phyloP scores from a whole-genome alignment of 2,113 vertebrate species.

The Kobus ellipsiprymnus region DNA sequence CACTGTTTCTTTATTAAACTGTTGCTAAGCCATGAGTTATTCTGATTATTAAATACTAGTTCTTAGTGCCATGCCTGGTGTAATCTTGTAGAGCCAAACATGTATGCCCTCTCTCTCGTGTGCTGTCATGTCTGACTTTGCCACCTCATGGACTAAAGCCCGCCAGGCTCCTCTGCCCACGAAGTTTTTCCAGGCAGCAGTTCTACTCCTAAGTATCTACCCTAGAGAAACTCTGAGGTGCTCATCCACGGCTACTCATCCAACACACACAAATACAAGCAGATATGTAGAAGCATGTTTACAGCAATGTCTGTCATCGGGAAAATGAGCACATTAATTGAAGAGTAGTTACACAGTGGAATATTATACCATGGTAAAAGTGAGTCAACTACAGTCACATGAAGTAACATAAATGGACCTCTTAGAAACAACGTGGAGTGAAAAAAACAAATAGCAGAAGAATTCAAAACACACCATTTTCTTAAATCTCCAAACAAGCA shows the following conservation, averaged over 20 bases:
- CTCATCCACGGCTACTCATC: not conserved
- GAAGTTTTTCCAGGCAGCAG: not conserved
- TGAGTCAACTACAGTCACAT: not conserved
- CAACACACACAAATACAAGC: not conserved
- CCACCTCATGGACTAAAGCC: not conserved
- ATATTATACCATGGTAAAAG: not conserved
- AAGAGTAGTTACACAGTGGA: not conserved
- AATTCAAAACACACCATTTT: slow-evolving; percentile 2
- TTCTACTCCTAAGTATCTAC: not conserved
- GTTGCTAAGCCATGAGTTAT: not conserved
- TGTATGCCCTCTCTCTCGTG: not conserved
- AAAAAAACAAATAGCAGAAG: not conserved
- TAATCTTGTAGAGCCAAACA: not conserved
- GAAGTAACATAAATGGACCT: not conserved
- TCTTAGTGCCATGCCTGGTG: not conserved
- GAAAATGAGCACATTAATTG: not conserved
- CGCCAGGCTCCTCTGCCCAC: not conserved
- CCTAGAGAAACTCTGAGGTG: not conserved
- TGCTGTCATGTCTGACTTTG: not conserved
- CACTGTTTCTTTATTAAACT: not conserved
- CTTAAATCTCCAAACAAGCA: not conserved
- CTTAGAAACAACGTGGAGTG: not conserved
- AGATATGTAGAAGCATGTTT: not conserved
- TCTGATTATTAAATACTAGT: slow-evolving; percentile 22
- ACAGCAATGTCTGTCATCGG: not conserved